Percentiles rank a stretch among this genome's conserved stretches.
These are phyloP conservation scores for Lacanobia wlatinum DNA, from an alignment of 2,888 invertebrate genomes.

Conservation along the genomic window DNA sequence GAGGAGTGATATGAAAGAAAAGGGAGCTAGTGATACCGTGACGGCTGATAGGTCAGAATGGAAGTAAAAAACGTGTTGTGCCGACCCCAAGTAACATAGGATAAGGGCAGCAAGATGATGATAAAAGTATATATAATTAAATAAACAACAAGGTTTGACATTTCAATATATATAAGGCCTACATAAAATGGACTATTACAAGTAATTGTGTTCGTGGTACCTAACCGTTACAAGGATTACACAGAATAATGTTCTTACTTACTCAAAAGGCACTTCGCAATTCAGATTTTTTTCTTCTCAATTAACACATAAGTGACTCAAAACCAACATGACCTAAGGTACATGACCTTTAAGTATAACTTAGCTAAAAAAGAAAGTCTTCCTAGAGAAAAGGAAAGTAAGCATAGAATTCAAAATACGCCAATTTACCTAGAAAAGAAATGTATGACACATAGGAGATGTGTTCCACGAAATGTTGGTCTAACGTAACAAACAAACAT, in stretches of 20 bases:
- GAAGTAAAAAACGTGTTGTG: no score
- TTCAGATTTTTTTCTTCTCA: not conserved
- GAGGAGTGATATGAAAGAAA: no score
- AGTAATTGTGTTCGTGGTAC: no score
- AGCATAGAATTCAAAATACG: slow-evolving; percentile 22
- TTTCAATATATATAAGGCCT: no score
- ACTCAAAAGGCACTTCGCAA: not conserved
- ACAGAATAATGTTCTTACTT: not conserved
- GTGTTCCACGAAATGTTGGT: not conserved
- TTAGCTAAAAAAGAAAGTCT: slow-evolving; percentile 55
- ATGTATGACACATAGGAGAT: slow-evolving; percentile 24
- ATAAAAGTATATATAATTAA: no score
- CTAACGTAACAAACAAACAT: not conserved
- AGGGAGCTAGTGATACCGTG: no score
- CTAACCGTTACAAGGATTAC: no score
- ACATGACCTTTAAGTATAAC: slow-evolving; percentile 48
- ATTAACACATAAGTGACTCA: slow-evolving; percentile 9
- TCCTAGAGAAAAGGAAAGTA: slow-evolving; percentile 49
- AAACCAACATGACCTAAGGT: slow-evolving; percentile 35
- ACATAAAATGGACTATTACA: no score
- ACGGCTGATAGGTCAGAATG: no score
- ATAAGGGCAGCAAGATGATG: no score
- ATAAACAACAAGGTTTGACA: no score
- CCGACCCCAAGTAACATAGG: no score
- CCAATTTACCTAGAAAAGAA: slow-evolving; percentile 39